Evolutionary conservation across 2,113 vertebrate species (phyloP).

Genomic region (Rynchops niger): DNA sequence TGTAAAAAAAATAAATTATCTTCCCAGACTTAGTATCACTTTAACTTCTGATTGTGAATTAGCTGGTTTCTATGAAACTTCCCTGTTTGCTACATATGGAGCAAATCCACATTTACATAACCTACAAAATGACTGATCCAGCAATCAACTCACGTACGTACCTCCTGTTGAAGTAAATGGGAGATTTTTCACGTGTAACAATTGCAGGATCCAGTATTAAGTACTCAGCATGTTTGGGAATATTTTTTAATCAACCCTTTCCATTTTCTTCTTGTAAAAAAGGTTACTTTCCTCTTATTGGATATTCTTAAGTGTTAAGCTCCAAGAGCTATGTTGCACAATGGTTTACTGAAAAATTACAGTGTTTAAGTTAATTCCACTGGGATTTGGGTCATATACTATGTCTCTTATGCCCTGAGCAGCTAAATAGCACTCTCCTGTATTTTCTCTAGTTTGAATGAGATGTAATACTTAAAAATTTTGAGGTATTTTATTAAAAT

Average conservation of each 20-base stretch:
- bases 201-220: neutral
- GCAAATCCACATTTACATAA: conserved; percentile 40
- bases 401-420: neutral
- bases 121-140: neutral
- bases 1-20: too few species aligned
- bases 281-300: neutral
- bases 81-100: conserved; percentile 81
- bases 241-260: neutral
- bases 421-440: neutral
- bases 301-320: conserved; percentile 31
- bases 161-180: neutral
- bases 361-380: neutral
- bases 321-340: conserved; percentile 33
- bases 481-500: neutral
- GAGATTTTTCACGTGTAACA: neutral
- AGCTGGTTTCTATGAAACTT: conserved; percentile 92
- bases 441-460: neutral
- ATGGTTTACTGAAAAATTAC: neutral
- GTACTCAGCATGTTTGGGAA: conserved; percentile 32
- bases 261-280: neutral
- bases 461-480: neutral
- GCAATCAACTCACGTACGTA: neutral
- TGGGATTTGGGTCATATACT: neutral
- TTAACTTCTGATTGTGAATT: conserved; percentile 62
- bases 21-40: neutral